Base-by-base conservation (phyloP, 2,888 invertebrate genomes). In the Diarsia mendica region DNA sequence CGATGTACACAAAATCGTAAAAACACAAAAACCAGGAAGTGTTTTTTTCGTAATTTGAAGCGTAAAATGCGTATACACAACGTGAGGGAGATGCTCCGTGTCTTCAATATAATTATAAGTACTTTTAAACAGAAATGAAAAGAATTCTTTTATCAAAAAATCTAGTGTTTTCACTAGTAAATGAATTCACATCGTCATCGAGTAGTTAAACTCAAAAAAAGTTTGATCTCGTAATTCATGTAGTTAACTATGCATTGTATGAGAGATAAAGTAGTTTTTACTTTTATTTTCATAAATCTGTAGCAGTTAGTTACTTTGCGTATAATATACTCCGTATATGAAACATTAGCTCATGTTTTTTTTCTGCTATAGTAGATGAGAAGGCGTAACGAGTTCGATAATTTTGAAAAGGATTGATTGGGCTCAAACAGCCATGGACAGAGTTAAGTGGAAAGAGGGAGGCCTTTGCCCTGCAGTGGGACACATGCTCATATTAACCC, bases 21-120 rank as follows among this genome's bases (percentile, higher is more conserved):
- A 82, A 80, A 70, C 76, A 78, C 77, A 76, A 80, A 78, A 80
- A 78, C 73, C 64, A 85, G 86, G 83, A 86, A 87, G 75, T 79
- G 13, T 44, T 65, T 79, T 77, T 86, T 79, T 72, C 65, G 72
- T 84, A 81, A 79, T 76, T 78, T 64, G 48, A 71, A 80, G 46
- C 58, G 67, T 81, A 63, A 75, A 75, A 75, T 75, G 82, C 81
- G 76, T 79, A 77, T 46, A 64, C 69, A 28, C 73, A 55, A 60
- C 72, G 44, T 72, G 53, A 65, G 58, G 46, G 63, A 67, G 66
- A 74, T 72, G 61, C 46, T 69, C 60, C 73, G 73, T 67, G 71
- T 80, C 67, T 44, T 58, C 61, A 65, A 51, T 39, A 46, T 46
- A 58, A 79, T 68, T 72, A 69, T 18, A n/a, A n/a, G n/a, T n/a